Percentiles rank a stretch among this genome's conserved stretches.
Evolutionary conservation across 2,888 invertebrate genomes (phyloP).

Genomic region (Euplagia quadripunctaria): DNA sequence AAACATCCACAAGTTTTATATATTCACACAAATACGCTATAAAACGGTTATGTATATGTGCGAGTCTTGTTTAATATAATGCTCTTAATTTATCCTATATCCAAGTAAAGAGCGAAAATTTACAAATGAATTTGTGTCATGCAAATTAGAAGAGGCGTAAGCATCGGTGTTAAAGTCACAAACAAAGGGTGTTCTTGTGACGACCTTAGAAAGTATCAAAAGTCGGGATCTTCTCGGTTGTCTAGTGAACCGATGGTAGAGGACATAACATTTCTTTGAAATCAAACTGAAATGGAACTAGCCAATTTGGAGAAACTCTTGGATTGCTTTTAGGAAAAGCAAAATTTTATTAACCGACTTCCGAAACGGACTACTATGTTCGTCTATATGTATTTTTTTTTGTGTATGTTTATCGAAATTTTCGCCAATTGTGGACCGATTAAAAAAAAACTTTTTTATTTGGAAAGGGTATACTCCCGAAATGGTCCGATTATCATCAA

Average conservation of each 20-base stretch:
- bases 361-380: too few species aligned
- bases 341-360: too few species aligned
- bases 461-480: too few species aligned
- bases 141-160: conserved; percentile 43
- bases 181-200: conserved; percentile 33
- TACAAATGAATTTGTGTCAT: conserved; percentile 47
- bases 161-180: conserved; percentile 31
- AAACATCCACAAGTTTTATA: conserved; percentile 7
- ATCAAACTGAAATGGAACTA: conserved; percentile 72
- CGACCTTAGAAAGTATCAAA: conserved; percentile 16
- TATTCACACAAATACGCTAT: conserved; percentile 27
- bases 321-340: conserved; percentile 66
- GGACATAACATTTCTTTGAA: conserved; percentile 64
- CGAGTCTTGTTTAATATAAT: conserved; percentile 41
- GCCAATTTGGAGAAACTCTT: conserved; percentile 71
- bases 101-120: conserved; percentile 35
- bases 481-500: too few species aligned
- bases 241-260: conserved; percentile 51
- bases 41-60: conserved; percentile 34
- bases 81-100: conserved; percentile 49
- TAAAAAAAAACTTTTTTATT: too few species aligned
- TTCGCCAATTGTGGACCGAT: too few species aligned
- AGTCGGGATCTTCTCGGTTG: conserved; percentile 4
- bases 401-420: too few species aligned
- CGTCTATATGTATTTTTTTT: too few species aligned